Evolutionary conservation across 2,113 vertebrate species (phyloP), one percentile per base, ranked within the genome.

Genomic region (Actinemys pallida): DNA sequence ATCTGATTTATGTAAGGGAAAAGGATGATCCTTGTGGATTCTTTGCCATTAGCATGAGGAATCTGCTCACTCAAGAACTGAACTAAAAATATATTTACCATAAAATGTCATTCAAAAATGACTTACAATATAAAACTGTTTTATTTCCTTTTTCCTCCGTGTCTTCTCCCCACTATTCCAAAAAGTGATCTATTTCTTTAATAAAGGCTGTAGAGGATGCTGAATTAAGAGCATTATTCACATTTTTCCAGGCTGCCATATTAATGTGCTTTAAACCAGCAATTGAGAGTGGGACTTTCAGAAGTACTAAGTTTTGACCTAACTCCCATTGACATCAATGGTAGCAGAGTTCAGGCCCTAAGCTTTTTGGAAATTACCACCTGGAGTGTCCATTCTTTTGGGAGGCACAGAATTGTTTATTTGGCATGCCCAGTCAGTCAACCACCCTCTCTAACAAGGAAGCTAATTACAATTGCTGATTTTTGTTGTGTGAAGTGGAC

Each of bases 381-480:
- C 31, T n/a, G 49, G 59, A 57, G 57, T 87, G 10, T 8, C 22
- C 2, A 2, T 78, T 56, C n/a, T 16, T 22, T 25, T 69, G 45
- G 2, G 1, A 57, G 53, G 5, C 31, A 6, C 5, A 2, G 13
- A 7, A 24, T 10, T 31, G 39, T 42, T 10, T 1, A 9, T 2
- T 47, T 20, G 47, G 2, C 65, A 89, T 81, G 69, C 1, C 1
- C 31, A 85, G 25, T 16, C 65, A 27, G 1, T 62, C 57, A 62
- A 3, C 22, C 6, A 0, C 0, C 2, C 19, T 39, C 54, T 8
- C 39, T 19, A 91, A 83, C 1, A 47, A 93, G 54, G 5, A 8
- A 6, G 8, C 42, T 47, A 78, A 78, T 47, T 27, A 11, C 5
- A 4, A 49, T 14, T 29, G 16, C 20, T 11, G 29, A 0, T 84